These are phyloP conservation scores for Molorchus minor DNA, from an alignment of 2,888 invertebrate genomes.

Conservation along the genomic window DNA sequence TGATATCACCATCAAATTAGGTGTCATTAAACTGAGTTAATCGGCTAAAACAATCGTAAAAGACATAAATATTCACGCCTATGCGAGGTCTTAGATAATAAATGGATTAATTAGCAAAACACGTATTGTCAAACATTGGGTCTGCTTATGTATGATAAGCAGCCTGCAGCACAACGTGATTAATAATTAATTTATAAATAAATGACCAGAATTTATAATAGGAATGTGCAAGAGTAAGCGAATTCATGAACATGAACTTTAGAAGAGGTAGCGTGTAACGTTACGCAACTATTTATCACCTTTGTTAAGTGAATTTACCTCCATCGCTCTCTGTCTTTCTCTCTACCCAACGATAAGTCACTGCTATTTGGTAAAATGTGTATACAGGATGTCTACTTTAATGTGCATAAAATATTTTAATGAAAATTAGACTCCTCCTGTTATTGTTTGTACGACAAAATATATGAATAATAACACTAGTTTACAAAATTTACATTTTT, in stretches of 20 bases:
- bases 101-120: slow-evolving; percentile 50
- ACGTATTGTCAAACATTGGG: slow-evolving; percentile 47
- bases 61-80: slow-evolving; percentile 39
- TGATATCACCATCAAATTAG: slow-evolving; percentile 43
- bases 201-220: slow-evolving; percentile 47
- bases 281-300: slow-evolving; percentile 27
- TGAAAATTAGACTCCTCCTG: too few relatives aligned
- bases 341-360: too few relatives aligned
- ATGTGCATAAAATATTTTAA: too few relatives aligned
- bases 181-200: slow-evolving; percentile 50
- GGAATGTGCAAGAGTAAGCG: slow-evolving; percentile 35
- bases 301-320: too few relatives aligned
- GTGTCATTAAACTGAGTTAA: slow-evolving; percentile 42
- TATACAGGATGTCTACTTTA: too few relatives aligned
- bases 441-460: too few relatives aligned
- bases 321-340: too few relatives aligned
- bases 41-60: slow-evolving; percentile 37
- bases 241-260: slow-evolving; percentile 36
- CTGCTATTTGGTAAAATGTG: too few relatives aligned
- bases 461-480: too few relatives aligned
- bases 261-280: slow-evolving; percentile 22
- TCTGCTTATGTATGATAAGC: slow-evolving; percentile 45
- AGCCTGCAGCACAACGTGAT: slow-evolving; percentile 44
- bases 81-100: slow-evolving; percentile 45
- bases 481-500: too few relatives aligned